Evolutionary conservation across 2,888 invertebrate species (phyloP).

Genomic region (Microdon myrmicae): DNA sequence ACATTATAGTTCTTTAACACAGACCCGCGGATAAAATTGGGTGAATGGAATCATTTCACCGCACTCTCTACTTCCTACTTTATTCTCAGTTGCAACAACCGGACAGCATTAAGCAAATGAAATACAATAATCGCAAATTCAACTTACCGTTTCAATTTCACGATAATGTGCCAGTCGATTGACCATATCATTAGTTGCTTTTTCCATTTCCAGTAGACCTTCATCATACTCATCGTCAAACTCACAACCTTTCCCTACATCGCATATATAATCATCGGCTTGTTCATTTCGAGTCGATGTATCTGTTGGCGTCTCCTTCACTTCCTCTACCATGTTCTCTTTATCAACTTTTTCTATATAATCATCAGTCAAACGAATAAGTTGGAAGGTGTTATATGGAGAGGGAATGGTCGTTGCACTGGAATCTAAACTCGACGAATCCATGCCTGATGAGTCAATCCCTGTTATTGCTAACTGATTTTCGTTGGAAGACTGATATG

Average conservation of each 20-base stretch:
- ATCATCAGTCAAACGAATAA: constrained; percentile 5
- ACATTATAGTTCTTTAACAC: no score
- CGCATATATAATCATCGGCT: constrained; percentile 19
- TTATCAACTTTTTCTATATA: no score
- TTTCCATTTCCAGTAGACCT: constrained; percentile 54
- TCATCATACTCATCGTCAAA: constrained; percentile 4
- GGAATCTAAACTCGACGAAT: constrained; percentile 31
- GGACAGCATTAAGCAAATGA: no score
- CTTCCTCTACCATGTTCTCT: not conserved
- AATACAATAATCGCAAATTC: not conserved
- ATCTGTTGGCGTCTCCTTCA: no score
- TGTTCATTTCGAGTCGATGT: not conserved
- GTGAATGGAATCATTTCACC: no score
- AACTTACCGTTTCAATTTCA: constrained; percentile 78
- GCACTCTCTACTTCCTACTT: no score
- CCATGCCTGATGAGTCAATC: constrained; percentile 6
- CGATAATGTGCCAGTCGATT: constrained; percentile 78
- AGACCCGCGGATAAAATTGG: no score
- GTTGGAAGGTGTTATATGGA: constrained; percentile 2
- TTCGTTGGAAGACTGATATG: constrained; percentile 25
- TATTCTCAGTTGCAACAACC: no score
- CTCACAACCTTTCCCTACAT: constrained; percentile 13
- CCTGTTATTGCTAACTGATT: not conserved
- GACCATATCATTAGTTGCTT: constrained; percentile 70
- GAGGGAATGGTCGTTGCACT: constrained; percentile 17